Percentiles rank a stretch among this genome's conserved stretches.
phyloP scores from a whole-genome alignment of 2,113 vertebrate species.

The Chaetops frenatus region DNA sequence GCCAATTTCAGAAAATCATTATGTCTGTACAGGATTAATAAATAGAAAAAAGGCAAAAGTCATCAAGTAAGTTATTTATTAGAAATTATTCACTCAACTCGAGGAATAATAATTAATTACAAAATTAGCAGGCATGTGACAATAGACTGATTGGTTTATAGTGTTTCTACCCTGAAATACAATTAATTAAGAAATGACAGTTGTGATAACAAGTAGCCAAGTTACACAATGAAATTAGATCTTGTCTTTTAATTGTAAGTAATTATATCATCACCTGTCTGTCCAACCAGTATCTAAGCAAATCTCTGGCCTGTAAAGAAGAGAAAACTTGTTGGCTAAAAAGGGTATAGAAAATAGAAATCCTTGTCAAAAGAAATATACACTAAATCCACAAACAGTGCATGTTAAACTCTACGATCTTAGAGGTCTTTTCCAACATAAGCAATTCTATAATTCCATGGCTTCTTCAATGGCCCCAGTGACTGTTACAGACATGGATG shows the following conservation, averaged over 20 bases:
- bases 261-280: neutral
- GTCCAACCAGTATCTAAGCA: neutral
- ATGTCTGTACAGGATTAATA: neutral
- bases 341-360: neutral
- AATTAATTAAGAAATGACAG: slow-evolving; percentile 54
- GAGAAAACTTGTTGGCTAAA: neutral
- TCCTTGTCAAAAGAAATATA: neutral
- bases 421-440: neutral
- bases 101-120: slow-evolving; percentile 28
- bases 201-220: neutral
- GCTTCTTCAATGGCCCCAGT: neutral
- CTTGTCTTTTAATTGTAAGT: slow-evolving; percentile 23
- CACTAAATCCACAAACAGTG: neutral
- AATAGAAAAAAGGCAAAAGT: neutral
- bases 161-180: neutral
- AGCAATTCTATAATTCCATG: neutral
- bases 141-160: slow-evolving; percentile 28
- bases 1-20: neutral
- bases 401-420: neutral
- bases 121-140: slow-evolving; percentile 35
- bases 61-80: neutral
- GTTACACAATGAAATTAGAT: slow-evolving; percentile 17
- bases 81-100: neutral
- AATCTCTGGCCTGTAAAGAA: neutral
- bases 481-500: neutral